Percentiles rank a stretch among this genome's conserved stretches.
Evolutionary conservation across 2,113 vertebrate species (phyloP).

Genomic region (Epinephelus cyanopodus): DNA sequence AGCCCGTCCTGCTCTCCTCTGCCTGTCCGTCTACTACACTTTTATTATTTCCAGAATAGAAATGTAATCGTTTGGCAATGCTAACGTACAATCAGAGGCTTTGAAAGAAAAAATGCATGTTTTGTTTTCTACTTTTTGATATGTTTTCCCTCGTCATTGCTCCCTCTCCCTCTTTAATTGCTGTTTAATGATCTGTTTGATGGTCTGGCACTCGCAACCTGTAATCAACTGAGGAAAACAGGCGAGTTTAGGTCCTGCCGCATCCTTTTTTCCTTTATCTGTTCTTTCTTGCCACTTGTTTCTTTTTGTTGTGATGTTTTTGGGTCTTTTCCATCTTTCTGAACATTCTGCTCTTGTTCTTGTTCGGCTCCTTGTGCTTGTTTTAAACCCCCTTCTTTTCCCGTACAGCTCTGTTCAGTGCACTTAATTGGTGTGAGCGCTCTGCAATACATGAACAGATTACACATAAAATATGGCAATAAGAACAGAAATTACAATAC

Average conservation of each 20-base stretch:
- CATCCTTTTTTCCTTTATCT: conserved; percentile 63
- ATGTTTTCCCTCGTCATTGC: conserved; percentile 47
- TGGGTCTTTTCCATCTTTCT: conserved; percentile 15
- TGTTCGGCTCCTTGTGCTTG: neutral
- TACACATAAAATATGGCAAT: conserved; percentile 15
- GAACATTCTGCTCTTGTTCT: conserved; percentile 19
- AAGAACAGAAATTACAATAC: neutral
- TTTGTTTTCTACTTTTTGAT: conserved; percentile 67
- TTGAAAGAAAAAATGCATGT: conserved; percentile 27
- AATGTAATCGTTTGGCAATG: conserved; percentile 47
- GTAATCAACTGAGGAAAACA: conserved; percentile 66
- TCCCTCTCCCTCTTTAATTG: conserved; percentile 69
- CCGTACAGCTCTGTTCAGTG: conserved; percentile 5
- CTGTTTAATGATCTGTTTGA: conserved; percentile 71
- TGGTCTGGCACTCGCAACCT: conserved; percentile 60
- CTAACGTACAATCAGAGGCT: conserved; percentile 59
- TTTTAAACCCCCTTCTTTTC: neutral
- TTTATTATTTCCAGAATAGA: conserved; percentile 64
- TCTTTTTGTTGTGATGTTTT: conserved; percentile 33
- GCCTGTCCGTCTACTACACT: conserved; percentile 12
- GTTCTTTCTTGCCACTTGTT: conserved; percentile 51
- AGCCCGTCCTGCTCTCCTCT: neutral
- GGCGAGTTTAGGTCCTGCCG: conserved; percentile 40
- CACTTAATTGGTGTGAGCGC: neutral
- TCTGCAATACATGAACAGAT: conserved; percentile 3